These are phyloP conservation scores for Sinosuthora webbiana DNA, from an alignment of 2,113 vertebrate genomes.

Conservation along the genomic window DNA sequence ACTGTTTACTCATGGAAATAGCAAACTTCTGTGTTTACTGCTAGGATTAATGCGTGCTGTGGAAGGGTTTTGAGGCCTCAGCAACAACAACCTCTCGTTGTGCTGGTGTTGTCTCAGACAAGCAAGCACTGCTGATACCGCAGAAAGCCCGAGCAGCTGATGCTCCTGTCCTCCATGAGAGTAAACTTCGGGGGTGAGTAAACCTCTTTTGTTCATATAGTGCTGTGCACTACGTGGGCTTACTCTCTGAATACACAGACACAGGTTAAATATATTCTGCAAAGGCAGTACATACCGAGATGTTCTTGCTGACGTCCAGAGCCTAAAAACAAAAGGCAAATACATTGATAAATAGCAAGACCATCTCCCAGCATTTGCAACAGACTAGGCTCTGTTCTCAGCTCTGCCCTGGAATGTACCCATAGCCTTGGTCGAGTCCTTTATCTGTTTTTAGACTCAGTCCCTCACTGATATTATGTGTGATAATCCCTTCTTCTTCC, in stretches of 20 bases:
- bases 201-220: not conserved
- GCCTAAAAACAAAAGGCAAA: conserved; percentile 14
- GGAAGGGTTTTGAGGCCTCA: not conserved
- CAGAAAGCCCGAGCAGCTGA: not conserved
- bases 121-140: not conserved
- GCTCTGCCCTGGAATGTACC: not conserved
- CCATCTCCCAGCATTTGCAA: not conserved
- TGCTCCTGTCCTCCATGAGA: not conserved
- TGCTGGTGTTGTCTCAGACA: not conserved
- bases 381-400: not conserved
- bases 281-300: conserved; percentile 29
- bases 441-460: not conserved
- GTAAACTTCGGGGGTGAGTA: not conserved
- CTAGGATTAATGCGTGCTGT: not conserved
- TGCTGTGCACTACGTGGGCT: not conserved
- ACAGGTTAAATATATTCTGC: not conserved
- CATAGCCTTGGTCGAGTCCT: not conserved
- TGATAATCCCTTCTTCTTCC: not conserved
- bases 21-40: not conserved
- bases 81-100: not conserved
- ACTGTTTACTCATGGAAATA: not conserved
- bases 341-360: not conserved
- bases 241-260: not conserved
- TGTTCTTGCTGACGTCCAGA: conserved; percentile 1
- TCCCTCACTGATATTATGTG: not conserved